phyloP scores from a whole-genome alignment of 2,113 vertebrate genomes.

The Aegypius monachus region DNA sequence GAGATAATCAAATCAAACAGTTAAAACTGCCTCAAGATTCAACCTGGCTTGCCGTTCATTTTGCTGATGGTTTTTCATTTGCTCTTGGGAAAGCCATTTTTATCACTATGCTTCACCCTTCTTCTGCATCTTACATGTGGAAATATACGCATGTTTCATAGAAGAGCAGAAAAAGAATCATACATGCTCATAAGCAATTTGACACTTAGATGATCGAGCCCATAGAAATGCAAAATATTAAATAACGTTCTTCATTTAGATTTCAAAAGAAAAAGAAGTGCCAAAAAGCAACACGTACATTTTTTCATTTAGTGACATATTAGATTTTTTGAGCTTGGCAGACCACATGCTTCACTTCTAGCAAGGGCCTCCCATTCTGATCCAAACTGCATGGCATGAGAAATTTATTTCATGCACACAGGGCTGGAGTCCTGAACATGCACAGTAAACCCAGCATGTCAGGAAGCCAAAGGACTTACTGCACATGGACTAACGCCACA shows the following conservation, averaged over 20 bases:
- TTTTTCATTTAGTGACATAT: not conserved
- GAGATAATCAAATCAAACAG: not conserved
- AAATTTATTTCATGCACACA: not conserved
- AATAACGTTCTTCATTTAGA: not conserved
- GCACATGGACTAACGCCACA: not conserved
- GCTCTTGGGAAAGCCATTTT: not conserved
- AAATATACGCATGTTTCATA: not conserved
- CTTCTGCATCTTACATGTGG: not conserved
- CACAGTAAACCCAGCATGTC: fast-evolving
- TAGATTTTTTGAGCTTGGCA: not conserved
- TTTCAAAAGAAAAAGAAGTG: not conserved
- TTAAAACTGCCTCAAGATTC: not conserved
- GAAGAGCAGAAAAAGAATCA: not conserved
- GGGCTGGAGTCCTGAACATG: not conserved
- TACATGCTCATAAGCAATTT: not conserved
- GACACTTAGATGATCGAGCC: not conserved
- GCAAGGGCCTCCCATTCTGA: not conserved
- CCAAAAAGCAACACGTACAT: not conserved
- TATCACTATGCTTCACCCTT: not conserved
- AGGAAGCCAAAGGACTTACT: not conserved
- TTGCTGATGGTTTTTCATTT: not conserved
- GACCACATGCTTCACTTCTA: not conserved
- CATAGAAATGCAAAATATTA: not conserved
- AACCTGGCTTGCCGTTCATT: not conserved
- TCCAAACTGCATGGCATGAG: not conserved